Percentiles rank a stretch among this genome's conserved stretches.
phyloP scores from a whole-genome alignment of 1,140 invertebrate species.

The Cardiocondyla obscurior region DNA sequence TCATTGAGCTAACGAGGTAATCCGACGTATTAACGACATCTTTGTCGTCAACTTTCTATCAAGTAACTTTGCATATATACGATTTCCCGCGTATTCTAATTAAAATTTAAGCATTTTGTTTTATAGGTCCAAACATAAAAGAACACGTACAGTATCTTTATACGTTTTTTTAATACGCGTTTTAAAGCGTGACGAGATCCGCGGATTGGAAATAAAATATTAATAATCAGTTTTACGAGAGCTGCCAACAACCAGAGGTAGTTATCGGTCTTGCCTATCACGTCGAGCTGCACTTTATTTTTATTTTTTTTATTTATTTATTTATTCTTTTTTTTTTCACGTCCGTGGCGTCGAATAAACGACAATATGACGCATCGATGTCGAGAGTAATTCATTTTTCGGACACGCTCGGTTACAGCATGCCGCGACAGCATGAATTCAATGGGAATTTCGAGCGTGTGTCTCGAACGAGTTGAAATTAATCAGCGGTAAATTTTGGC shows the following conservation, averaged over 20 bases:
- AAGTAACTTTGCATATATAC: background rate
- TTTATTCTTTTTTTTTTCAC: too few species aligned
- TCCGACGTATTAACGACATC: background rate
- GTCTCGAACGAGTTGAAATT: conserved; percentile 55
- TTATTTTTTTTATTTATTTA: too few species aligned
- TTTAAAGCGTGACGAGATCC: conserved; percentile 20
- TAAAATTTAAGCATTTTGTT: background rate
- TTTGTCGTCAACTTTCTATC: conserved; percentile 1
- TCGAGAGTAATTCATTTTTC: conserved; percentile 58
- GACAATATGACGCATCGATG: conserved; percentile 54
- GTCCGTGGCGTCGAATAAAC: conserved; percentile 28
- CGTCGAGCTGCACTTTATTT: background rate
- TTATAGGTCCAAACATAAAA: too few species aligned
- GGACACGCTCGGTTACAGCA: conserved; percentile 42
- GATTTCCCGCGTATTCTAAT: background rate
- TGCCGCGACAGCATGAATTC: background rate
- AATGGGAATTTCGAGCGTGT: conserved; percentile 34
- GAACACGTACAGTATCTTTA: too few species aligned
- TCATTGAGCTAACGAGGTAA: background rate
- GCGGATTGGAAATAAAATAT: conserved; percentile 52
- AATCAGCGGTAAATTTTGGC: conserved; percentile 64
- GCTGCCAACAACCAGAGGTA: conserved; percentile 2
- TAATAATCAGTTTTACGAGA: conserved; percentile 61
- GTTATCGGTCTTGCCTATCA: conserved; percentile 9
- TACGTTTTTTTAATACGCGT: background rate